A percentile compares a stretch with the other conserved stretches of the same genome.
Evolutionary conservation across 1,140 invertebrate species (phyloP).

Genomic region (Zaprionus inermis): DNA sequence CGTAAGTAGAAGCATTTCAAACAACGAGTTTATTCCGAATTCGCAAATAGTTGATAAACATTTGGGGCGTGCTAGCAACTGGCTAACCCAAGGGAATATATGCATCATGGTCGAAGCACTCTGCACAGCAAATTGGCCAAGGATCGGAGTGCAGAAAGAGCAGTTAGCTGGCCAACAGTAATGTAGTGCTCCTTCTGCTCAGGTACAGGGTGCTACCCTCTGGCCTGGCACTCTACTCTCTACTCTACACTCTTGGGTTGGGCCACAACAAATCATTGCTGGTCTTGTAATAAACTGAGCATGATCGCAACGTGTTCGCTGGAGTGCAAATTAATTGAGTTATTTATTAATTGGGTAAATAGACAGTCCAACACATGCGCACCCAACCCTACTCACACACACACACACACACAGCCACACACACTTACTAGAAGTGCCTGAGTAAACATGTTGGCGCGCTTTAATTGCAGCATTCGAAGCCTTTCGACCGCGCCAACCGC

Average conservation of each 20-base stretch:
- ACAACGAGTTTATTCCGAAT: neutral
- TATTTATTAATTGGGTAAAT: constrained; percentile 48
- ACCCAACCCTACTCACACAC: too few relatives aligned
- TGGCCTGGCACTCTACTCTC: too few relatives aligned
- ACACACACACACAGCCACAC: constrained; percentile 12
- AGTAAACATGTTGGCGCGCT: constrained; percentile 61
- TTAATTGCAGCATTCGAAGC: constrained; percentile 61
- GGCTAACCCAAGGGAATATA: neutral
- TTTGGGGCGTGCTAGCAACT: neutral
- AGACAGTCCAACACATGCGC: constrained; percentile 10
- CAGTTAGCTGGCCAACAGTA: too few relatives aligned
- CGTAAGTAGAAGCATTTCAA: neutral
- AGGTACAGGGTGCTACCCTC: neutral
- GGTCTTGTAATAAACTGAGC: neutral
- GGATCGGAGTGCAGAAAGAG: neutral
- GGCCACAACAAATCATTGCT: neutral
- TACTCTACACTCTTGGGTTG: neutral
- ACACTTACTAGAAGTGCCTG: neutral
- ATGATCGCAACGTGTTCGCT: constrained; percentile 36
- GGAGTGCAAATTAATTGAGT: constrained; percentile 24
- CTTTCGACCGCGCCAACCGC: neutral
- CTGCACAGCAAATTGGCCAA: neutral
- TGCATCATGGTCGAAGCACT: neutral
- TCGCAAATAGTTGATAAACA: neutral
- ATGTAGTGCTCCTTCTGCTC: neutral